Percentiles rank a stretch among this genome's conserved stretches.
These are phyloP conservation scores for Cartodere bifasciata DNA, from an alignment of 2,888 invertebrate species.

Conservation along the genomic window DNA sequence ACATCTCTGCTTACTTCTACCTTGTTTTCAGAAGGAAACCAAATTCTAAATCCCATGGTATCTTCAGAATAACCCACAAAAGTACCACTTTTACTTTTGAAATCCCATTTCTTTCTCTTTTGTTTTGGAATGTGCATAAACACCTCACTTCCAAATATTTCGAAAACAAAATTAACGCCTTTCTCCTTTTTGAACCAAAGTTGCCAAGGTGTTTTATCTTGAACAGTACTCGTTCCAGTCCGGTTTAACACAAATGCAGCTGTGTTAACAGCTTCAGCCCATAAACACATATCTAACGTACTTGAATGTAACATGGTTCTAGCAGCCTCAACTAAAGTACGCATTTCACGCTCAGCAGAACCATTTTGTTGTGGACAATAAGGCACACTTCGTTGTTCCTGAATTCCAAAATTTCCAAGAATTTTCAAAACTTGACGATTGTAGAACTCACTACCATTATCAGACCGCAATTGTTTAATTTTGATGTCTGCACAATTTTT, in stretches of 20 bases:
- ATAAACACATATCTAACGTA: constrained; percentile 17
- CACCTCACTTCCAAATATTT: constrained; percentile 28
- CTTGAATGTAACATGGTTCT: constrained; percentile 19
- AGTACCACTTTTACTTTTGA: constrained; percentile 22
- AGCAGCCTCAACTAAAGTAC: constrained; percentile 25
- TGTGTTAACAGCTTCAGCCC: constrained; percentile 26
- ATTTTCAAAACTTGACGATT: constrained; percentile 18
- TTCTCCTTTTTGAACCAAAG: constrained; percentile 24
- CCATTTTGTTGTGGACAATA: constrained; percentile 30
- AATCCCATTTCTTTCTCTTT: constrained; percentile 23
- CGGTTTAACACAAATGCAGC: constrained; percentile 16
- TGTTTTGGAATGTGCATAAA: constrained; percentile 27
- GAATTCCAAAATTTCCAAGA: constrained; percentile 18
- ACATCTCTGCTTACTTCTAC: constrained; percentile 15
- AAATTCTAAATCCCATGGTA: constrained; percentile 15
- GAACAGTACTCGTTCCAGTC: constrained; percentile 13
- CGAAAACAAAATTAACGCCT: no score
- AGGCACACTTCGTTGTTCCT: constrained; percentile 20
- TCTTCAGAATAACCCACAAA: constrained; percentile 28
- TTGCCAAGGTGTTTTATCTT: constrained; percentile 24
- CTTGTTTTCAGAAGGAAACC: constrained; percentile 13
- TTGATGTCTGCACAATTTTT: constrained; percentile 22
- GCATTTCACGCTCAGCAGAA: constrained; percentile 25
- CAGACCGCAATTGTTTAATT: constrained; percentile 18
- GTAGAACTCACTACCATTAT: constrained; percentile 23